Evolutionary conservation across 2,113 vertebrate genomes (phyloP).

Genomic region (Miniopterus natalensis): DNA sequence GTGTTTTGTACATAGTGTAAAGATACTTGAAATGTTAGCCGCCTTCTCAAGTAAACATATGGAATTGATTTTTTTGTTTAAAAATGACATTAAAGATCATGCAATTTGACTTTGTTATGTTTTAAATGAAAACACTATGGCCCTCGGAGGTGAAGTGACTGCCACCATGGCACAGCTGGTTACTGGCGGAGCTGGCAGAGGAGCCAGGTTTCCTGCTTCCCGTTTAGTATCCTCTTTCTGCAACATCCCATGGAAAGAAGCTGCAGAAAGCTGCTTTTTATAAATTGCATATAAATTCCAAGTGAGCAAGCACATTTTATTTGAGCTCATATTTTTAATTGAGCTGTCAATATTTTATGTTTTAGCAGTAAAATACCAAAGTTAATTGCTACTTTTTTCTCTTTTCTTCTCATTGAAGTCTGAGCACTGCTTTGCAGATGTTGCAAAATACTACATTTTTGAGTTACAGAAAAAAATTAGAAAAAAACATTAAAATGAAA

Average conservation of each 20-base stretch:
- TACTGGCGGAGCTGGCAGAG: neutral
- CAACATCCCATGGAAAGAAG: neutral
- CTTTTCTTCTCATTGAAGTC: neutral
- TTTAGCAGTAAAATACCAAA: conserved; percentile 12
- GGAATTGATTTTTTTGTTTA: neutral
- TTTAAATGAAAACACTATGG: neutral
- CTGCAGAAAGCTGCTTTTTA: neutral
- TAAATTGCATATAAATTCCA: neutral
- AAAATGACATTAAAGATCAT: neutral
- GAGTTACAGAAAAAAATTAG: neutral
- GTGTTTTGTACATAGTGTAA: neutral
- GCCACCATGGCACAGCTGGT: neutral
- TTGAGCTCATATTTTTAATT: conserved; percentile 56
- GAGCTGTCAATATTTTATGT: conserved; percentile 46
- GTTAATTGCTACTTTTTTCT: neutral
- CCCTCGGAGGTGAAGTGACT: neutral
- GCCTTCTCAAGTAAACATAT: neutral
- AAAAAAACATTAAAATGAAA: conserved; percentile 45
- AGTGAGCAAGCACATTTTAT: conserved; percentile 4
- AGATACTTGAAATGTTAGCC: conserved; percentile 7
- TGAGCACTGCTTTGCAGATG: neutral
- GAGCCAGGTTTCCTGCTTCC: neutral
- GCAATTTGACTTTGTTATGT: neutral
- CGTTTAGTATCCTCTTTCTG: neutral
- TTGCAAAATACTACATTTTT: neutral